Evolutionary conservation across 2,113 vertebrate species (phyloP).

Genomic region (cat (Felis catus)): DNA sequence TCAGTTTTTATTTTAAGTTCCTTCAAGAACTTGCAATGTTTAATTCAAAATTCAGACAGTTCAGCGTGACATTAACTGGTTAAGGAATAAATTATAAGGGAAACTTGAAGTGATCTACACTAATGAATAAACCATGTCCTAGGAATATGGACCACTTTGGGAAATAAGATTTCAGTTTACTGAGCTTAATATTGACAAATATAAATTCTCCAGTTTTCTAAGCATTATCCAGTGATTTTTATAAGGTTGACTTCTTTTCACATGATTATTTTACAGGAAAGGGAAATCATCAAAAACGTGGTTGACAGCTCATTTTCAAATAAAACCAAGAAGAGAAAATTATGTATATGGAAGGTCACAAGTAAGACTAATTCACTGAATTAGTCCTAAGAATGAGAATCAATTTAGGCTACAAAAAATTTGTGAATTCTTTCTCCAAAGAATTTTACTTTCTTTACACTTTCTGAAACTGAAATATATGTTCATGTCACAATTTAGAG

Average conservation of each 20-base stretch:
- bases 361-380: background rate
- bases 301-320: background rate
- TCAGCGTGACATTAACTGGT: background rate
- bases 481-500: background rate
- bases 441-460: background rate
- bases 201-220: background rate
- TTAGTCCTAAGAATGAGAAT: background rate
- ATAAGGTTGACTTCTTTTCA: background rate
- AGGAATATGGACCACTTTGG: background rate
- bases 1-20: background rate
- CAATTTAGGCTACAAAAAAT: background rate
- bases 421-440: background rate
- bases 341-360: background rate
- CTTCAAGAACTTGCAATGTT: background rate
- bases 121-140: background rate
- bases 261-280: background rate
- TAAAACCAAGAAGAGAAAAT: background rate
- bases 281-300: background rate
- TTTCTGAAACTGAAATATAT: background rate
- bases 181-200: background rate
- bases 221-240: background rate
- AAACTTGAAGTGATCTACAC: background rate
- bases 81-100: background rate
- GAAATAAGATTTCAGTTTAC: background rate
- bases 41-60: background rate